Conservation (phyloP, 2,113 vertebrate genomes). For the Accipiter cooperii region DNA sequence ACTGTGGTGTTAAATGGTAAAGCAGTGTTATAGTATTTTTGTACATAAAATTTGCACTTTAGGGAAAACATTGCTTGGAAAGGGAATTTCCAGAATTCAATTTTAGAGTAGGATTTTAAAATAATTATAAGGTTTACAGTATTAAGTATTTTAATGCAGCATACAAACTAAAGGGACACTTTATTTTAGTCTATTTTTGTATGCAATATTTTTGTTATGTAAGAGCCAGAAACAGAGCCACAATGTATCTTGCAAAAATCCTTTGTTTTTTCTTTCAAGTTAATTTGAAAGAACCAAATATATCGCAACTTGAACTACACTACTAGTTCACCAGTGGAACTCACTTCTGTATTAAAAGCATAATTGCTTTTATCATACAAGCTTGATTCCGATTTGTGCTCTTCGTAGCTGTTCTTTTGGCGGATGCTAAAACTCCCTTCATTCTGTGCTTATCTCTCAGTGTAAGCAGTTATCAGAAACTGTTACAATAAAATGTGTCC, state of each 20-base stretch:
- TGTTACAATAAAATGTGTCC: not conserved
- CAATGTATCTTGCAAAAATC: not conserved
- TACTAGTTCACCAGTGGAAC: not conserved
- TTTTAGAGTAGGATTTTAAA: slow-evolving; percentile 62
- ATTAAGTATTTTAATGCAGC: slow-evolving; percentile 65
- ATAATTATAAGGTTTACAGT: slow-evolving; percentile 64
- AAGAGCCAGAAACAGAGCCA: slow-evolving; percentile 36
- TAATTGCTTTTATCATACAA: not conserved
- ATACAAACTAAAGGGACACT: slow-evolving; percentile 40
- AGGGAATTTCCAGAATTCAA: slow-evolving; percentile 49
- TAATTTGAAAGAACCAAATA: slow-evolving; percentile 19
- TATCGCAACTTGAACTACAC: not conserved
- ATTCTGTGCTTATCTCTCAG: not conserved
- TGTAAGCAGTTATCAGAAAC: not conserved
- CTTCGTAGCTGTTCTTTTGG: not conserved
- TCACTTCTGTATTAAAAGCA: not conserved
- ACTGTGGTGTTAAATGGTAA: slow-evolving; percentile 73
- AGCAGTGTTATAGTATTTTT: slow-evolving; percentile 80
- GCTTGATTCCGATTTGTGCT: not conserved
- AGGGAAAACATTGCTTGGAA: slow-evolving; percentile 71
- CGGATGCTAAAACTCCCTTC: not conserved
- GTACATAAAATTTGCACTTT: slow-evolving; percentile 86
- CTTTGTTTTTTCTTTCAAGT: slow-evolving; percentile 27
- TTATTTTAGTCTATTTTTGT: slow-evolving; percentile 71
- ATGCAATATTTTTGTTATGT: slow-evolving; percentile 60